A percentile compares a stretch with the other conserved stretches of the same genome.
Conservation (phyloP, 2,797 vertebrate species). For the Geotrypetes seraphini region DNA sequence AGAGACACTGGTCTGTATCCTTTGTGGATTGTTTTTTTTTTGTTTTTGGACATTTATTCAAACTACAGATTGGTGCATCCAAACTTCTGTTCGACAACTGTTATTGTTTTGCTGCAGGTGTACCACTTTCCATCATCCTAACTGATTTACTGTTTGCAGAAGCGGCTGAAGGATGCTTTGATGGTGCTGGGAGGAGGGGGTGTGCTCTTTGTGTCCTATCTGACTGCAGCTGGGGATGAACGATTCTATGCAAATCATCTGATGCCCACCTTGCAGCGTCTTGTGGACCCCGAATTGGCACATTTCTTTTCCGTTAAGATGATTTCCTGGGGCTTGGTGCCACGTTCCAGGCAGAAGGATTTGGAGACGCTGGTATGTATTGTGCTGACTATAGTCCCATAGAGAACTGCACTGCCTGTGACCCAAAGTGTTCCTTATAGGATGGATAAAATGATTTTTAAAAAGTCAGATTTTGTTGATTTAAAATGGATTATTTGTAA, state of each 20-base stretch:
- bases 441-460: too few relatives aligned
- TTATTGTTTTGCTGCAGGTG: too few relatives aligned
- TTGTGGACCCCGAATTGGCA: constrained; percentile 69
- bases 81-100: too few relatives aligned
- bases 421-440: neutral
- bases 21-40: too few relatives aligned
- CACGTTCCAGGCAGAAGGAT: constrained; percentile 52
- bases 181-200: constrained; percentile 71
- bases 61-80: too few relatives aligned
- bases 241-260: constrained; percentile 65
- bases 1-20: too few relatives aligned
- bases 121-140: too few relatives aligned
- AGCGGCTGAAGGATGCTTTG: constrained; percentile 60
- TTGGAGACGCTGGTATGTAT: constrained; percentile 67
- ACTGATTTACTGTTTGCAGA: constrained; percentile 45
- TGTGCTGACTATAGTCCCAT: too few relatives aligned
- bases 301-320: constrained; percentile 68
- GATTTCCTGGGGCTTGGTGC: constrained; percentile 63
- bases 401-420: neutral
- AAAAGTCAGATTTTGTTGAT: too few relatives aligned
- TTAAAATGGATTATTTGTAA: too few relatives aligned
- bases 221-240: constrained; percentile 71
- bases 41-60: too few relatives aligned
- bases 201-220: constrained; percentile 68
- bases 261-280: constrained; percentile 71